Evolutionary conservation across 2,888 invertebrate species (phyloP).

Genomic region (Tinea trinotella): DNA sequence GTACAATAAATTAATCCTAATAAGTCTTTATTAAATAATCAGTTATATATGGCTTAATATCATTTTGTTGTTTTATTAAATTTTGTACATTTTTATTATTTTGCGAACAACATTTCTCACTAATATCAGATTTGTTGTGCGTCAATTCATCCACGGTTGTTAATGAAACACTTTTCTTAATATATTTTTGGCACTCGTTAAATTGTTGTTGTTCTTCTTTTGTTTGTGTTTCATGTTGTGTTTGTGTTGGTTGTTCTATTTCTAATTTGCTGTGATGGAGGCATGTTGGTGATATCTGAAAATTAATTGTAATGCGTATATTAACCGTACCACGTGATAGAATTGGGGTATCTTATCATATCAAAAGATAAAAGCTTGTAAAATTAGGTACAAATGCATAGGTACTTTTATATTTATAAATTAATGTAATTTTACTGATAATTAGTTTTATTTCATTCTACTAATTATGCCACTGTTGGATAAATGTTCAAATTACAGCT

Average conservation of each 20-base stretch:
- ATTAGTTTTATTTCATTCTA: too few species aligned
- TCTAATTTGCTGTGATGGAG: slow-evolving; percentile 61
- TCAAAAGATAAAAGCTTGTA: too few species aligned
- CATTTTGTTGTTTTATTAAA: slow-evolving; percentile 40
- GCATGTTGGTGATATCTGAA: slow-evolving; percentile 56
- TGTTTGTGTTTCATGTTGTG: neutral
- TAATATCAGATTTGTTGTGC: slow-evolving; percentile 57
- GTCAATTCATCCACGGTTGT: slow-evolving; percentile 52
- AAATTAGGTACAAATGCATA: too few species aligned
- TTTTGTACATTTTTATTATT: slow-evolving; percentile 44
- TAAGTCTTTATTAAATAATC: slow-evolving; percentile 66
- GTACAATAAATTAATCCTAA: slow-evolving; percentile 27
- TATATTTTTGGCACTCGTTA: slow-evolving; percentile 23
- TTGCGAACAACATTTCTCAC: slow-evolving; percentile 51
- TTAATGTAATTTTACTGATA: too few species aligned
- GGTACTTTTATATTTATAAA: too few species aligned
- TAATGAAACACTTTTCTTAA: slow-evolving; percentile 49
- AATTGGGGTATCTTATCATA: too few species aligned
- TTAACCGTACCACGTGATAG: too few species aligned
- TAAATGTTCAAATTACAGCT: too few species aligned
- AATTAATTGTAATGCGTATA: too few species aligned
- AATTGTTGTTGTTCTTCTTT: slow-evolving; percentile 21
- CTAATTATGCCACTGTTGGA: too few species aligned
- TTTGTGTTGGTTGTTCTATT: slow-evolving; percentile 29
- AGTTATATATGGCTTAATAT: slow-evolving; percentile 45